Evolutionary conservation across 2,113 vertebrate genomes (phyloP).

Genomic region (Pardalotus punctatus): DNA sequence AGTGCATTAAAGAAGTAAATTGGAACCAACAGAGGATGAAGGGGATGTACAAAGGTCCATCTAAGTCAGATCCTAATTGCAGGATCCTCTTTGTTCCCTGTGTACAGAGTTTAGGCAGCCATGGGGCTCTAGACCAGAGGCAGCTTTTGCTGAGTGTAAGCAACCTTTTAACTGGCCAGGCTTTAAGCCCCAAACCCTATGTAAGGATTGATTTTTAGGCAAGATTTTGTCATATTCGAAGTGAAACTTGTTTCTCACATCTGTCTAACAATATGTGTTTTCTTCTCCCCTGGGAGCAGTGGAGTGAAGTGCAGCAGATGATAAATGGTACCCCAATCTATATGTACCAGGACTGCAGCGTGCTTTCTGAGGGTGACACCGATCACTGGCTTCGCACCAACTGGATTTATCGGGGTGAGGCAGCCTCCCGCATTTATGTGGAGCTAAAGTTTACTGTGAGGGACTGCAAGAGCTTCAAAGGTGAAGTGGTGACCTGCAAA

Average conservation of each 20-base stretch:
- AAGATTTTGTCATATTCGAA: neutral
- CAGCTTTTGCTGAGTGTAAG: neutral
- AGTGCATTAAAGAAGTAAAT: neutral
- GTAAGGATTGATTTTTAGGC: neutral
- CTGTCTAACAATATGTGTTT: neutral
- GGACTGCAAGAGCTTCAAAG: slow-evolving; percentile 79
- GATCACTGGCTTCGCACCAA: slow-evolving; percentile 82
- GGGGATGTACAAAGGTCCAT: neutral
- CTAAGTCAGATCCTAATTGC: neutral
- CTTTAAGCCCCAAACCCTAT: neutral
- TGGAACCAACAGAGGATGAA: neutral
- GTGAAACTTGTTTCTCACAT: neutral
- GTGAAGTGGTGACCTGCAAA: slow-evolving; percentile 74
- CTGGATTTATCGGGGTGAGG: slow-evolving; percentile 77
- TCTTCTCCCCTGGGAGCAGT: slow-evolving; percentile 52
- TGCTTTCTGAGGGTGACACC: slow-evolving; percentile 61
- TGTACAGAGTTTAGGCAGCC: neutral
- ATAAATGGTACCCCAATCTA: slow-evolving; percentile 73
- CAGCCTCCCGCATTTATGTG: slow-evolving; percentile 62
- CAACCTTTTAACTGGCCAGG: neutral
- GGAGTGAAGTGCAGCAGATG: slow-evolving; percentile 76
- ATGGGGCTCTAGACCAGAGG: neutral
- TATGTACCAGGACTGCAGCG: slow-evolving; percentile 79
- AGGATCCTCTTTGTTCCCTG: neutral
- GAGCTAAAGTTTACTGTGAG: slow-evolving; percentile 78